Evolutionary conservation across 2,113 vertebrate species (phyloP), one percentile per base, ranked within the genome.

Genomic region (Amazona guildingii): DNA sequence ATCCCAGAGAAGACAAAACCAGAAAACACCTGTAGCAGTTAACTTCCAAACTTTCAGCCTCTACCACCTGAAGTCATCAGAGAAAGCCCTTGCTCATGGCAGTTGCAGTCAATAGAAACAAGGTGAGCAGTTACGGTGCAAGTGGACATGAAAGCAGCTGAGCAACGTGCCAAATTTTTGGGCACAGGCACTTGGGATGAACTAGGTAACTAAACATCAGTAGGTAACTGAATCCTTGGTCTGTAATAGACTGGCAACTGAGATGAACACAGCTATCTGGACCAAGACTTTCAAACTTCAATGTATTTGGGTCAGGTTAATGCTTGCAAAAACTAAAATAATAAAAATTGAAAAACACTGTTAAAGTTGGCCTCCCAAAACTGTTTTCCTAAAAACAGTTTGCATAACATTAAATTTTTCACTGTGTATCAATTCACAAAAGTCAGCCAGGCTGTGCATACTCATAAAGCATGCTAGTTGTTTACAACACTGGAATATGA

Each of bases 131-230:
- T 37, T 51, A 48, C 2, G 6, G 37, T 4, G 2, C 1, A 15
- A 74, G 59, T 20, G 14, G 75, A 29, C 35, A 20, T 1, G 25
- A 19, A 79, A 41, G 25, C 25, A 49, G 41, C 35, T 48, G 20
- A 46, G 27, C 9, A 37, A 13, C 23, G 44, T 9, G 29, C 29
- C 16, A n/a, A 46, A 49, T 23, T 35, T 35, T 27, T 15, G 7
- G 28, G 12, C 8, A 35, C 3, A 10, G 18, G n/a, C 4, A 17
- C 17, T 15, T 0, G 2, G 48, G 28, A 16, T 61, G 48, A 44
- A 75, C 51, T 0, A n/a, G 28, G 6, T 33, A 24, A 49, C 49
- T 7, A 59, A 76, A 81, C 6, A 7, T 15, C 48, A 78, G 9
- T 2, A 37, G 13, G 7, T 7, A 41, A 35, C 46, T 8, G 8